Evolutionary conservation across 2,113 vertebrate genomes (phyloP), one percentile per base, ranked within the genome.

Genomic region (Martes martes): DNA sequence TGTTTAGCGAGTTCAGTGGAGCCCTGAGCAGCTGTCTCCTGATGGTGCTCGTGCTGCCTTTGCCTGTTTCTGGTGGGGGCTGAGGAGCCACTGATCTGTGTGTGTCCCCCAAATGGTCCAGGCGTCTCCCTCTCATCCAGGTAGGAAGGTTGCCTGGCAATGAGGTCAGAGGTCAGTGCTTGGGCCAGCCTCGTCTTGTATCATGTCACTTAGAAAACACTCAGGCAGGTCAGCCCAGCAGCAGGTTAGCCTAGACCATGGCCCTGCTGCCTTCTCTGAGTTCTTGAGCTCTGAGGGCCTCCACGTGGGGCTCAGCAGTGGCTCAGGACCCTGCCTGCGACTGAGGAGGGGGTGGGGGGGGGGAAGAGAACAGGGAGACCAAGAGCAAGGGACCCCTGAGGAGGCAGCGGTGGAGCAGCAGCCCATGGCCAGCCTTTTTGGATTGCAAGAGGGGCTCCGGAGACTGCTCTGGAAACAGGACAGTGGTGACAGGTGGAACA

Each of bases 21-120:
- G 55, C 26, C 23, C 42, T 31, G 52, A 31, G 50, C 3, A 2
- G 33, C 65, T 31, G 61, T 91, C 50, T 76, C 31, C 50, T 10
- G 33, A 50, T 79, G 67, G 26, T 90, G 83, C 80, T 94, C 26
- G 7, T n/a, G 73, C 42, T 31, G 45, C 74, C 50, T 88, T 63
- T 71, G 33, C 89, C 19, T 14, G 26, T 42, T 83, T 84, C 78
- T 23, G 76, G 52, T 90, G 50, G 26, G n/a, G 59, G 59, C 50
- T 23, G 23, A 24, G 42, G 33, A 59, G 61, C 71, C 86, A 42
- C 84, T 31, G 36, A 57, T 50, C 81, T 74, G 21, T 63, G 45
- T 47, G 50, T 76, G 47, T 26, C 18, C 28, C 11, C 28, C 8
- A 57, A 8, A 15, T 76, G 69, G 55, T 24, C 28, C 11, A 11